Evolutionary conservation across 2,113 vertebrate genomes (phyloP).

Genomic region (Uropsilus gracilis): DNA sequence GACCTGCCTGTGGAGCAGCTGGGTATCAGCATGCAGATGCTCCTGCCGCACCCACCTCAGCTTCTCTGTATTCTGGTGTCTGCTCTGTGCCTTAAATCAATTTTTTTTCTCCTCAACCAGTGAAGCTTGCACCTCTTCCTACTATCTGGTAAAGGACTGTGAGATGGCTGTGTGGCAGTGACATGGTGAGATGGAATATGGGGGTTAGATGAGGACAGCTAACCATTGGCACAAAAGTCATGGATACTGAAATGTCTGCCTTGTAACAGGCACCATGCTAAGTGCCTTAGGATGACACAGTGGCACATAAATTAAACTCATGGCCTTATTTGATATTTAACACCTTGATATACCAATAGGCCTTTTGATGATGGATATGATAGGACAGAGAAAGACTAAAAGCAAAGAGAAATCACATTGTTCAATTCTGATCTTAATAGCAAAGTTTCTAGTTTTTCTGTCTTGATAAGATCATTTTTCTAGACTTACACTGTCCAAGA

Average conservation of each 20-base stretch:
- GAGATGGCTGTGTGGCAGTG: not conserved
- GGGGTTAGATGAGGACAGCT: slow-evolving; percentile 2
- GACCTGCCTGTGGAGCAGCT: slow-evolving; percentile 53
- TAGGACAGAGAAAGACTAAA: not conserved
- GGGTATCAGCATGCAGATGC: slow-evolving; percentile 17
- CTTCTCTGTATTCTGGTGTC: slow-evolving; percentile 1
- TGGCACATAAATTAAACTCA: not conserved
- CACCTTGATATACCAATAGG: not conserved
- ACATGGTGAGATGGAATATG: not conserved
- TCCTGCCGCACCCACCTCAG: not conserved
- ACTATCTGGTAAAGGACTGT: slow-evolving; percentile 49
- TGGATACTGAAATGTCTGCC: not conserved
- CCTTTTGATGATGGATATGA: not conserved
- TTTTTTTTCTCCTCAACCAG: not conserved
- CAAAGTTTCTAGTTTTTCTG: not conserved
- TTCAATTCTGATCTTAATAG: not conserved
- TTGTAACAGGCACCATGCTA: not conserved
- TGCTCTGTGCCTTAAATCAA: not conserved
- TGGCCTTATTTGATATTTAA: too few relatives aligned
- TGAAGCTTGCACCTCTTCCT: slow-evolving; percentile 36
- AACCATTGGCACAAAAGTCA: not conserved
- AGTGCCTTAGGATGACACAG: not conserved
- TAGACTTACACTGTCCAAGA: not conserved
- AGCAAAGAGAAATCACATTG: not conserved
- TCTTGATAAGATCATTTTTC: not conserved